Base-by-base conservation (phyloP, 2,113 vertebrate genomes). In the Catharus bicknelli region DNA sequence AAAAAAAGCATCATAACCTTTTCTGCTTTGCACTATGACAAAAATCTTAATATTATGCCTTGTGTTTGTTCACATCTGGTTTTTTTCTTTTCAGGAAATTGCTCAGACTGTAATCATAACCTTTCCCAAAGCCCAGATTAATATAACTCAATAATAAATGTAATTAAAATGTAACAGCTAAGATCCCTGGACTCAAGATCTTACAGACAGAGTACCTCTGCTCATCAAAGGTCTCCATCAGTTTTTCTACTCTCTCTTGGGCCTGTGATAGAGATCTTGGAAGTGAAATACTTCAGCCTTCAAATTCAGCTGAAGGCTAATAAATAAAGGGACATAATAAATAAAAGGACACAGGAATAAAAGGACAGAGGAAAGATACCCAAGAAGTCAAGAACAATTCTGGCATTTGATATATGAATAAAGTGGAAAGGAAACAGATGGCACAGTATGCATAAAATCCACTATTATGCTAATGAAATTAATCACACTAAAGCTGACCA, bases 91-190 rank as follows among this genome's bases (percentile, higher is more conserved):
- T 12, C 63, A 90, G 77, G 73, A 92, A 92, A 90, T 92, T 75
- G 36, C 57, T 92, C 48, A 25, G n/a, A n/a, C 50, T 83, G 50
- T 45, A 89, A 55, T 38, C 25, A 72, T 53, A 92, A 94, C 50
- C 70, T 75, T 83, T 86, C 66, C 76, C 42, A 95, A 95, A 61
- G 10, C 66, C 58, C 74, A 64, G 42, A 76, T 79, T 79, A 94
- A 75, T 38, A 73, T 57, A 62, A 90, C 26, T 92, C 50, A 82
- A 64, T 92, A 72, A 82, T 27, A 87, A 61, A 75, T 87, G 45
- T 82, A 89, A 92, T 94, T 94, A 89, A 94, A 91, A 89, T 34
- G 27, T 92, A 89, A 45, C 66, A 82, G 81, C 53, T 72, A 63
- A 62, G 42, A 51, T 93, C 66, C 48, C 76, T 27, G 7, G 64